Evolutionary conservation across 2,797 vertebrate genomes (phyloP).

Genomic region (Urophycis tenuis): DNA sequence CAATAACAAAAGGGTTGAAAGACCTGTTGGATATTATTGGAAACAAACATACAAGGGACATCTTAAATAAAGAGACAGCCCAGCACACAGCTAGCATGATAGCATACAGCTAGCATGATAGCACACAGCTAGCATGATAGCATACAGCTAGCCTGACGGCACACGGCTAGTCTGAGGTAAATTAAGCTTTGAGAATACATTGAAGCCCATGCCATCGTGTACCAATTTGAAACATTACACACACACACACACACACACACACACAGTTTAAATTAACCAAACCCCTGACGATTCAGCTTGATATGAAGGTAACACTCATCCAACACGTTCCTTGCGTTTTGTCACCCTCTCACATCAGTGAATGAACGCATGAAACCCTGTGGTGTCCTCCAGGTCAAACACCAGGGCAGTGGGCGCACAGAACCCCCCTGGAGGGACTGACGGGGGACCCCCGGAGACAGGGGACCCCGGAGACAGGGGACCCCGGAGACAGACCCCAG

Average conservation of each 20-base stretch:
- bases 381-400: neutral
- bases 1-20: constrained; percentile 66
- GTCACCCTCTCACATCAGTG: too few relatives aligned
- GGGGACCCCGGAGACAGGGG: too few relatives aligned
- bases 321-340: neutral
- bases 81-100: neutral
- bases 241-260: constrained; percentile 21
- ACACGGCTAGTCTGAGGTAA: constrained; percentile 60
- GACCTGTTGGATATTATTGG: constrained; percentile 60
- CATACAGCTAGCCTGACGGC: neutral
- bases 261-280: constrained; percentile 21
- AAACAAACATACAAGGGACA: constrained; percentile 56
- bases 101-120: neutral
- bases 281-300: neutral
- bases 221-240: constrained; percentile 22
- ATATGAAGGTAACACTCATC: too few relatives aligned
- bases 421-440: too few relatives aligned
- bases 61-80: constrained; percentile 52
- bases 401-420: too few relatives aligned
- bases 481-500: too few relatives aligned
- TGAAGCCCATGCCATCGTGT: constrained; percentile 40
- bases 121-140: neutral
- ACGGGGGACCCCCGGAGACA: too few relatives aligned
- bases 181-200: constrained; percentile 56
- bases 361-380: too few relatives aligned